Base-by-base conservation (phyloP, 2,888 invertebrate genomes). In the Caenorhabditis uteleia region DNA sequence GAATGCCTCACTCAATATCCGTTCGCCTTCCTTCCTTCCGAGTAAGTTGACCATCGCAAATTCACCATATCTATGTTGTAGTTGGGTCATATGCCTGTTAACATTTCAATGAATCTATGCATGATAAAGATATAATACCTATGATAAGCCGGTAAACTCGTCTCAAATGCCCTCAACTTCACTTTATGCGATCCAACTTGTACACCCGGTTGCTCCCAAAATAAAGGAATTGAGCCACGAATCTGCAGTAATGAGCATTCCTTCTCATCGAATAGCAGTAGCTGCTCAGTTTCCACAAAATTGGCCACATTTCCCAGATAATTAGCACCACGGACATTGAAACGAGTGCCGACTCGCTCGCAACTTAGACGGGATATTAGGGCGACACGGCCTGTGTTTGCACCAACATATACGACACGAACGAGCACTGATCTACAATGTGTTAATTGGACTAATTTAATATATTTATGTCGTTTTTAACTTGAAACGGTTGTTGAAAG, bases 251-350 rank as follows among this genome's bases (percentile, higher is more conserved):
- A 92, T 6, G 94, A 94, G 6, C 91, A 89, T 4, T 93, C 89
- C 82, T 92, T 90, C 79, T 93, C 91, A 83, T 97, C 95, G 43
- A 72, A 74, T 1, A 75, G 44, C 26, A 78, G 61, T 45, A 82
- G 47, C 69, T 99, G 98, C 86, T 98, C 98, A 1, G 98, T 99
- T 88, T 99, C 98, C 26, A 97, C 97, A 88, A 99, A 99, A 87
- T 99, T 99, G 1, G 98, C 98, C 16, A 98, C 98, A 87, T 95
- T 91, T 0, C 98, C 98, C 84, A 95, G 93, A 86, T 99, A 98
- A 85, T 99, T 97, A 70, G 91, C 92, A n/a, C 98, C 98, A 72
- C 98, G 88, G 0, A 97, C 95, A 87, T 97, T 95, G 84, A 98
- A 99, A 74, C 92, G 70, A 18, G 98, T 99, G 26, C 98, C 98